Conservation (phyloP, 1,140 invertebrate species). For the Homarus americanus region DNA sequence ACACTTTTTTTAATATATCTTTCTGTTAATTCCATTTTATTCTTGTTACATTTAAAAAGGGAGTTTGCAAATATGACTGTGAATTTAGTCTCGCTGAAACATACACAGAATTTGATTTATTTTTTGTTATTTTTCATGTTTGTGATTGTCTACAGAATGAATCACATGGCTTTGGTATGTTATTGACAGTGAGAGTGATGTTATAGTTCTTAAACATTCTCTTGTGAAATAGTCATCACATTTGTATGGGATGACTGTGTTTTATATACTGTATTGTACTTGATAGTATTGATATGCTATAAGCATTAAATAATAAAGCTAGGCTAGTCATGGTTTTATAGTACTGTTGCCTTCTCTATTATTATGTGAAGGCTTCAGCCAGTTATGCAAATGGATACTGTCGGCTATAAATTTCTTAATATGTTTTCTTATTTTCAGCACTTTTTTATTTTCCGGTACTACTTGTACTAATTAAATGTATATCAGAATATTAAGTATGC, state of each 20-base stretch:
- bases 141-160: slow-evolving; percentile 6
- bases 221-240: not conserved
- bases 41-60: not conserved
- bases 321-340: slow-evolving; percentile 37
- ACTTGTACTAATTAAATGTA: not conserved
- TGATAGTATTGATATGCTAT: slow-evolving; percentile 7
- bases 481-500: slow-evolving; percentile 20
- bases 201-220: not conserved
- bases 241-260: slow-evolving; percentile 1
- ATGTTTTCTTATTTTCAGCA: slow-evolving; percentile 4
- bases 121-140: not conserved
- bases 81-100: too few species aligned
- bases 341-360: slow-evolving; percentile 24
- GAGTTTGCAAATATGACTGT: too few species aligned
- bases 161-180: slow-evolving; percentile 13
- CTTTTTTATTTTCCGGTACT: not conserved
- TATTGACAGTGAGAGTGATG: not conserved
- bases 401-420: slow-evolving; percentile 10
- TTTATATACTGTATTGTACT: not conserved
- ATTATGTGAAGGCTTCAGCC: not conserved
- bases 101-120: too few species aligned
- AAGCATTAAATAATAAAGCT: slow-evolving; percentile 13
- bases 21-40: not conserved
- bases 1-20: not conserved
- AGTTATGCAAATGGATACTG: slow-evolving; percentile 36